Percentiles rank a stretch among this genome's conserved stretches.
Conservation (phyloP, 2,113 vertebrate species). For the Hemicordylus capensis region DNA sequence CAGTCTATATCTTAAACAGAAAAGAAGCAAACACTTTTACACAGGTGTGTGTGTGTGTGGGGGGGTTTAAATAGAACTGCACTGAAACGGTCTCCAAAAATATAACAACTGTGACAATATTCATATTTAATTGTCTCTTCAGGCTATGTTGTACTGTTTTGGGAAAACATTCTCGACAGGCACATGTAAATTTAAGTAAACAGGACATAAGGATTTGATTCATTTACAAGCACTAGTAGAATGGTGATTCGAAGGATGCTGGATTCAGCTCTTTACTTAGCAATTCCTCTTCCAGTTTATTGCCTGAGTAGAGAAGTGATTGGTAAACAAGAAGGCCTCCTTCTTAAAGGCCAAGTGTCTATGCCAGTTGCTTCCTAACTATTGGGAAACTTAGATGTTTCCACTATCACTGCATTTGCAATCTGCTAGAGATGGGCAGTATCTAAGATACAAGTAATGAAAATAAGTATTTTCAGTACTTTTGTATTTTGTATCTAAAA, state of each 20-base stretch:
- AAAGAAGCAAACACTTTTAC: no score
- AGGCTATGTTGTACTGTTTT: not conserved
- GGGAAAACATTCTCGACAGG: not conserved
- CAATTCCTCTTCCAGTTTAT: constrained; percentile 59
- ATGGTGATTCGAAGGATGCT: constrained; percentile 31
- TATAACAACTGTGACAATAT: not conserved
- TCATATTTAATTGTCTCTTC: not conserved
- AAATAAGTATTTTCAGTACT: no score
- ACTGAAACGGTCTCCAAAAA: not conserved
- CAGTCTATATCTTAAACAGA: no score
- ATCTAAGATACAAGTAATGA: no score
- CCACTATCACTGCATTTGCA: constrained; percentile 46
- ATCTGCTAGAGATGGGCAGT: constrained; percentile 5
- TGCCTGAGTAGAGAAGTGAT: constrained; percentile 50
- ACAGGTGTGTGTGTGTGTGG: no score
- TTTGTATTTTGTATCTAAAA: no score
- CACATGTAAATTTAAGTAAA: not conserved
- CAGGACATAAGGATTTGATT: not conserved
- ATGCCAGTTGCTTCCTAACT: constrained; percentile 53
- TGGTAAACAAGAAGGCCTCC: constrained; percentile 55
- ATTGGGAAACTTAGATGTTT: constrained; percentile 46
- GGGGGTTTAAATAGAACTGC: not conserved
- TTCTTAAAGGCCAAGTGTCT: constrained; percentile 50
- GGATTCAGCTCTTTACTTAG: constrained; percentile 58
- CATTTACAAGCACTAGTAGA: constrained; percentile 6